Evolutionary conservation across 2,888 invertebrate species (phyloP).

Genomic region (Drosophila glabriapex): DNA sequence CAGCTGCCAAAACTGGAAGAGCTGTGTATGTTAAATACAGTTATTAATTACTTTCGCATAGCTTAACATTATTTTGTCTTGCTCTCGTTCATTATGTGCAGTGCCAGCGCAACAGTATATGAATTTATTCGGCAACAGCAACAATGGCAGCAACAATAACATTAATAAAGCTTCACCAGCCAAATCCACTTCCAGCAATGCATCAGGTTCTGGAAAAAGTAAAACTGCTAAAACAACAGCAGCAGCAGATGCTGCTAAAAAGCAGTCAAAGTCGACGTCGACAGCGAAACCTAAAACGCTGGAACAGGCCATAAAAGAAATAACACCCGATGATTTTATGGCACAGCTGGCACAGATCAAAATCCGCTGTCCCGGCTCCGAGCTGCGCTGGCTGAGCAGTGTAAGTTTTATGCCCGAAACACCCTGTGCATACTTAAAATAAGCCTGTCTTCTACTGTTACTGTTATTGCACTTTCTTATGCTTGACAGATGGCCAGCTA

Average conservation of each 20-base stretch:
- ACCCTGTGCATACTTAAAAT: neutral
- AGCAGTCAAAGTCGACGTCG: conserved; percentile 29
- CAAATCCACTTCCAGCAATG: conserved; percentile 65
- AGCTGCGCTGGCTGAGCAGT: conserved; percentile 90
- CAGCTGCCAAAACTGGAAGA: conserved; percentile 91
- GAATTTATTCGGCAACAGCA: conserved; percentile 85
- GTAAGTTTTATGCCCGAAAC: conserved; percentile 84
- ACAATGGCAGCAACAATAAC: conserved; percentile 38
- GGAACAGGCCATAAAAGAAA: conserved; percentile 82
- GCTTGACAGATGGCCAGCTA: conserved; percentile 73
- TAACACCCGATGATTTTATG: conserved; percentile 87
- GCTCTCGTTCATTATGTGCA: conserved; percentile 80
- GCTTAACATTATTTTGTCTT: neutral
- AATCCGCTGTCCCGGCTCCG: conserved; percentile 89
- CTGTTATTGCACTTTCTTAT: neutral
- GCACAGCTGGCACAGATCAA: conserved; percentile 87
- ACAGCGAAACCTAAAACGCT: conserved; percentile 77
- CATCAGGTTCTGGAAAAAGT: conserved; percentile 52
- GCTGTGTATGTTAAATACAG: conserved; percentile 87
- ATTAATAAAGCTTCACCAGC: conserved; percentile 59
- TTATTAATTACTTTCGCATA: neutral
- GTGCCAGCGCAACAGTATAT: conserved; percentile 90
- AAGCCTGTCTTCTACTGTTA: neutral
- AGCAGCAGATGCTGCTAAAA: neutral
- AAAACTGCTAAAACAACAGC: conserved; percentile 36